Conservation (phyloP, 2,797 vertebrate genomes). For the Syngnathus rostellatus region DNA sequence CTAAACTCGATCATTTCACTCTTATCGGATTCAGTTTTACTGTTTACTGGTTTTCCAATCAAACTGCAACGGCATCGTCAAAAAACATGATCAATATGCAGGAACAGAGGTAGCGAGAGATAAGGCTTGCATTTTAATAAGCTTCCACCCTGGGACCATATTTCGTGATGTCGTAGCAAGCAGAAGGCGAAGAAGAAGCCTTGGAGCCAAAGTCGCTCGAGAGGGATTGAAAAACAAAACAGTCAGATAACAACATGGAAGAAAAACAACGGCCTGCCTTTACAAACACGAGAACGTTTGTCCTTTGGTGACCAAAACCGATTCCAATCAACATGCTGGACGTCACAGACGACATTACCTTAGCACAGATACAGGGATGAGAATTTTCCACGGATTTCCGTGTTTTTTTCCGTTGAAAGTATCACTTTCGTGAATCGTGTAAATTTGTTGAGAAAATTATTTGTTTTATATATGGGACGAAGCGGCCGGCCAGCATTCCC, state of each 20-base stretch:
- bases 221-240: slow-evolving; percentile 5
- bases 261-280: background rate
- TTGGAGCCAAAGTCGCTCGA: background rate
- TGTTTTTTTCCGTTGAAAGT: too few species aligned
- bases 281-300: background rate
- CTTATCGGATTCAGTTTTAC: background rate
- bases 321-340: too few species aligned
- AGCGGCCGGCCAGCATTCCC: too few species aligned
- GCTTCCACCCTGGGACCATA: background rate
- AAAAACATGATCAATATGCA: background rate
- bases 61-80: background rate
- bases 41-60: background rate
- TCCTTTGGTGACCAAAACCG: background rate
- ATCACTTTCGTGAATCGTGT: too few species aligned
- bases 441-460: too few species aligned
- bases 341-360: background rate
- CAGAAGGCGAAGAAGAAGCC: background rate
- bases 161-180: background rate
- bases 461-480: too few species aligned
- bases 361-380: background rate
- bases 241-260: background rate
- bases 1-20: background rate
- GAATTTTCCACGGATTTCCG: too few species aligned
- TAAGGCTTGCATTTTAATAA: background rate
- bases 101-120: background rate